A percentile compares a stretch with the other conserved stretches of the same genome.
Evolutionary conservation across 2,888 invertebrate species (phyloP).

Genomic region (Galeopsomyia nigrocyanea): DNA sequence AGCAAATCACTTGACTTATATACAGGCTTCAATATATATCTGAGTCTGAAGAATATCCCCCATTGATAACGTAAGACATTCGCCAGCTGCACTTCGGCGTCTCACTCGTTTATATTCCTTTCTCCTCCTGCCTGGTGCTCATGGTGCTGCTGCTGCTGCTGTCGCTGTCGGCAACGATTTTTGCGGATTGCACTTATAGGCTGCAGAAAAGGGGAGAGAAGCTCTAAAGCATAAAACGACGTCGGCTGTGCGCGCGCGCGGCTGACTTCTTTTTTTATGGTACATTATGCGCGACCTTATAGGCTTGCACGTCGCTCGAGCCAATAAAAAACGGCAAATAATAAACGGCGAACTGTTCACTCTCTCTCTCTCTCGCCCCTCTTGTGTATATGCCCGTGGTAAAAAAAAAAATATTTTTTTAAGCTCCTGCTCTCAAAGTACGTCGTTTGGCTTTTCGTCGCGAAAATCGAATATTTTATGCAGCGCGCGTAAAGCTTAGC

Average conservation of each 20-base stretch:
- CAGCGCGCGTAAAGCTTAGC: too few species aligned
- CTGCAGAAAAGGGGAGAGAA: conserved; percentile 14
- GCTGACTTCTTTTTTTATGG: conserved; percentile 49
- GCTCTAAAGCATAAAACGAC: conserved; percentile 32
- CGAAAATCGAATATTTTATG: conserved; percentile 10
- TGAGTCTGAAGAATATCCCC: too few species aligned
- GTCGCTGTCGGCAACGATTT: conserved; percentile 40
- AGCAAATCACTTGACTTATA: too few species aligned
- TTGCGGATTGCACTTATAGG: conserved; percentile 54
- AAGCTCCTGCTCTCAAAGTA: conserved; percentile 7
- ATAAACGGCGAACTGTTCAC: conserved; percentile 52
- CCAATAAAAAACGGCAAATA: conserved; percentile 64
- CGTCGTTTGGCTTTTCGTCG: conserved; percentile 8
- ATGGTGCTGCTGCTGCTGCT: too few species aligned
- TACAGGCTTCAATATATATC: too few species aligned
- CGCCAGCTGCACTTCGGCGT: not conserved
- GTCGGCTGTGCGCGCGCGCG: conserved; percentile 30
- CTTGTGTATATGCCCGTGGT: not conserved
- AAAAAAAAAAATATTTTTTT: conserved; percentile 21
- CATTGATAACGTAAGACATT: not conserved
- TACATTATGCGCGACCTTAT: conserved; percentile 51
- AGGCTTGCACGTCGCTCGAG: conserved; percentile 51
- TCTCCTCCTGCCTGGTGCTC: conserved; percentile 22
- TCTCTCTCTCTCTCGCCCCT: conserved; percentile 18
- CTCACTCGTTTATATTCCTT: conserved; percentile 23